phyloP scores from a whole-genome alignment of 1,140 invertebrate genomes.

The Anastatus disparis region DNA sequence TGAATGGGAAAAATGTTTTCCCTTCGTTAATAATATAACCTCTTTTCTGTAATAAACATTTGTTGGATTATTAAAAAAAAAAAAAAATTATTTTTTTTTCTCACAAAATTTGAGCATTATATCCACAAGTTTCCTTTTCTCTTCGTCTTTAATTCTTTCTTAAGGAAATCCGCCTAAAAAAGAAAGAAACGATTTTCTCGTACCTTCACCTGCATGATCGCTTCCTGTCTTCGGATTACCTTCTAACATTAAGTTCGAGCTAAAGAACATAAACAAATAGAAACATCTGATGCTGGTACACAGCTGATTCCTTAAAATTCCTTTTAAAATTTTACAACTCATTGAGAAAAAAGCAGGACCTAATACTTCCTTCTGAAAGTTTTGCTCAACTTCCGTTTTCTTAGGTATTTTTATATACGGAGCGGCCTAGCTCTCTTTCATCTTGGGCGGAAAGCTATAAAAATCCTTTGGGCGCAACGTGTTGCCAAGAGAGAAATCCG shows the following conservation, averaged over 20 bases:
- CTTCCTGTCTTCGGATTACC: neutral
- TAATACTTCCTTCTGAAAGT: constrained; percentile 10
- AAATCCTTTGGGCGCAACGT: neutral
- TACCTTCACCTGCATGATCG: neutral
- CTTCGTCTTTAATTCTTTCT: neutral
- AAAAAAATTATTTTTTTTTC: too few species aligned
- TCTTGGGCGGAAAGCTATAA: neutral
- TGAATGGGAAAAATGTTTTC: too few species aligned
- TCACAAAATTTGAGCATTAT: too few species aligned
- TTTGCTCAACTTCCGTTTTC: neutral
- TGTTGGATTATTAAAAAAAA: too few species aligned
- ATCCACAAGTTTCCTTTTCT: too few species aligned
- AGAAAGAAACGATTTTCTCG: neutral
- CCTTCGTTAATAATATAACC: too few species aligned
- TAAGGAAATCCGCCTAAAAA: neutral
- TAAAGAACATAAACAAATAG: neutral
- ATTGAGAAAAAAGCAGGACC: neutral
- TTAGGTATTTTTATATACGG: too few species aligned
- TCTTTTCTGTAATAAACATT: too few species aligned
- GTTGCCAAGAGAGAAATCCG: constrained; percentile 27
- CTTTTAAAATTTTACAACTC: too few species aligned
- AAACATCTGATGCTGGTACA: neutral
- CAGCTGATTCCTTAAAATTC: too few species aligned
- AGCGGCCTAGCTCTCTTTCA: neutral
- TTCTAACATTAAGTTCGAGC: too few species aligned